Base-by-base conservation (phyloP, 2,797 vertebrate genomes). In the Falco concolor region DNA sequence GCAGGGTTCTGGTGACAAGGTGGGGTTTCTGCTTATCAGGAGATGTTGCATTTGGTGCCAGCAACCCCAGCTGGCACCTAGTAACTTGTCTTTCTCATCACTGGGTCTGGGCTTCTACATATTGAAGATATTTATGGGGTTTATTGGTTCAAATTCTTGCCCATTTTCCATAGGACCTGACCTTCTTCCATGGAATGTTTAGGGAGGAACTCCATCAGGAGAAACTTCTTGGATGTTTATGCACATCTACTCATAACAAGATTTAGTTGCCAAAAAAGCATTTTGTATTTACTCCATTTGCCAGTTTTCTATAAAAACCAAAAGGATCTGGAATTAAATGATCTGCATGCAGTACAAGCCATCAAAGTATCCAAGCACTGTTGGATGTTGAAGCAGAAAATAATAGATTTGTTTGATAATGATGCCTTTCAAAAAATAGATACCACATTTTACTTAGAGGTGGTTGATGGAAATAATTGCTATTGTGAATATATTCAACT, bases 111-210 rank as follows among this genome's bases (percentile, higher is more conserved):
- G 40, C 28, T 91, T 47, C 70, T 30, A 32, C 2, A 3, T 28
- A 60, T 10, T 25, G 10, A 84, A 15, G 17, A 82, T 59, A 79
- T 84, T 81, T 84, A 78, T 6, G 25, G 40, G 24, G 13, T 59
- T 87, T 81, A 59, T 44, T 93, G 19, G 28, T 89, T 87, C 65
- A 81, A 59, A 73, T 73, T 91, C 69, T 84, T 94, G 79, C 59
- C 20, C n/a, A 21, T 95, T 95, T 96, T 96, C 89, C 80, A 74
- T 53, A 86, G 63, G 54, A 60, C 13, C 34, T 83, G 70, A 92
- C 19, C 20, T 21, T 91, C 22, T 60, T 76, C 47, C n/a, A 34
- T 2, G 80, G 54, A 76, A 75, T 69, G 50, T 65, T 86, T 85
- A 68, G 44, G 50, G 65, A 94, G 44, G 63, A 88, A 73, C 28